Conservation (phyloP, 2,113 vertebrate genomes). For the Malurus alboscapulatus region DNA sequence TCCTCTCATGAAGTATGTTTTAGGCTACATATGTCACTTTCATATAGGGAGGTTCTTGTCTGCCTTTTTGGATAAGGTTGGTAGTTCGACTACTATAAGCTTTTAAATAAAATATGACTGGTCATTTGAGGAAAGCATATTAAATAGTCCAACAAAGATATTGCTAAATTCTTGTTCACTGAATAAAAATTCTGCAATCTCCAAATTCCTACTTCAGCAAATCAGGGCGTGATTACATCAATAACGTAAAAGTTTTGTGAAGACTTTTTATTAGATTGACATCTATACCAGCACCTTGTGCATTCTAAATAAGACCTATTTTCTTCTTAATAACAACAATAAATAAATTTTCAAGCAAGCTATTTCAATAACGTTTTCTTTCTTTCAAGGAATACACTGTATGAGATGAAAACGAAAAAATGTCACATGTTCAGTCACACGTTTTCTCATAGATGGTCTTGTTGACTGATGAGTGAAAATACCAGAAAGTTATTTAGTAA, state of each 20-base stretch:
- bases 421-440: background rate
- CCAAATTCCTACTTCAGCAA: background rate
- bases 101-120: background rate
- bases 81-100: background rate
- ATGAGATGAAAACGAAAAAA: background rate
- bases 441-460: background rate
- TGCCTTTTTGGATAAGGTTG: background rate
- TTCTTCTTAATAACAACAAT: background rate
- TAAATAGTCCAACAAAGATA: background rate
- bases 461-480: background rate
- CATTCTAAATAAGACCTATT: background rate
- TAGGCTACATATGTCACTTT: background rate
- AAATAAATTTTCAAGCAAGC: background rate
- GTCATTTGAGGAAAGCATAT: background rate
- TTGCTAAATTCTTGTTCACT: background rate
- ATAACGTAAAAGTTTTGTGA: background rate
- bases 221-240: background rate
- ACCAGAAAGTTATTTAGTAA: background rate
- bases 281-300: background rate
- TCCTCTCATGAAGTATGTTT: background rate
- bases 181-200: background rate
- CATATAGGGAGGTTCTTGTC: rapidly evolving
- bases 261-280: background rate
- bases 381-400: background rate
- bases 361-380: background rate